Evolutionary conservation across 2,797 vertebrate species (phyloP), one percentile per base, ranked within the genome.

Genomic region (Glyptemys insculpta): DNA sequence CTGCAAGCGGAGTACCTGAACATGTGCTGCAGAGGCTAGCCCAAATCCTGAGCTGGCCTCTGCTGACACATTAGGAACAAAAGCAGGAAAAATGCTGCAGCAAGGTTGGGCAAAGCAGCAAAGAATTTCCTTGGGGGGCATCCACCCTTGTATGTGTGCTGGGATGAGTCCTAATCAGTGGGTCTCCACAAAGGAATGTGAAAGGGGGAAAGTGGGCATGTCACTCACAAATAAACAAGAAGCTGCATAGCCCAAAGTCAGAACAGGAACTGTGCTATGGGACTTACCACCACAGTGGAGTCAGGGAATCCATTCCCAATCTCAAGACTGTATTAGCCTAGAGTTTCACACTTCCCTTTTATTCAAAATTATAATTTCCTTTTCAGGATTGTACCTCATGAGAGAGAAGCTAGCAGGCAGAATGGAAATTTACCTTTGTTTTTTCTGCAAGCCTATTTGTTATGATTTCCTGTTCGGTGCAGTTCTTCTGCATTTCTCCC

Each of bases 391-490:
- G 41, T 44, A 76, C 29, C 25, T 78, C 21, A 68, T 21, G 27
- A 50, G 57, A 5, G 9, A 2, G 41, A 2, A 14, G 47, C 19
- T 41, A 0, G 31, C 1, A n/a, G 83, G 53, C 21, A 53, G 54
- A 16, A 4, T 0, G 0, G 49, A 0, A 0, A 0, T 7, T 5
- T 83, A 99, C 99, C 98, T 98, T 98, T 79, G 68, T 94, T 68
- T 98, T 98, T 83, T 98, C 97, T 1, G 94, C 92, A 52, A 98
- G 97, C 0, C 88, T 97, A 11, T 59, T 97, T 47, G 34, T 97
- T 50, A 96, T 31, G 9, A 81, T 19, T 57, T 92, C 94, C 54
- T 95, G 97, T 21, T 98, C 96, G 0, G 85, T 2, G 0, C 31
- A 12, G 2, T 85, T 88, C 87, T 94, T 98, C 78, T 37, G 96